These are phyloP conservation scores for Oithona nana DNA, from an alignment of 2,888 invertebrate genomes.

Conservation along the genomic window DNA sequence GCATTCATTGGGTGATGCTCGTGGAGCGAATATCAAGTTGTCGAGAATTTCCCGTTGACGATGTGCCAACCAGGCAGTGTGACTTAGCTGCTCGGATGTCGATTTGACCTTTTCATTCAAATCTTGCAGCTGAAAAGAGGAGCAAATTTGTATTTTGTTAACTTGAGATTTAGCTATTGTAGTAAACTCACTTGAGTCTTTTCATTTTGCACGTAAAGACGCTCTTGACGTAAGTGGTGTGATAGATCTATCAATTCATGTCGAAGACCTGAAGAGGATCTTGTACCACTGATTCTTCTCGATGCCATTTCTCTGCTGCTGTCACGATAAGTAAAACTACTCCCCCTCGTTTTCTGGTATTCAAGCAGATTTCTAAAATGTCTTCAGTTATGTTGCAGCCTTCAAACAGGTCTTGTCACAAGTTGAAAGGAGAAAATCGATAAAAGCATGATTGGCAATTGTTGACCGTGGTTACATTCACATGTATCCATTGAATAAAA, in stretches of 20 bases:
- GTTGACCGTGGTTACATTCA: too few species aligned
- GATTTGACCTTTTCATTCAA: constrained; percentile 46
- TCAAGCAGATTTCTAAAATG: too few species aligned
- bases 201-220: constrained; percentile 67
- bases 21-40: constrained; percentile 47
- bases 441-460: too few species aligned
- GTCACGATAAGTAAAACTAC: too few species aligned
- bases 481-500: too few species aligned
- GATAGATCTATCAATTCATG: constrained; percentile 41
- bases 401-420: too few species aligned
- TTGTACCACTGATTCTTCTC: neutral
- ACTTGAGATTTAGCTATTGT: neutral
- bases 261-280: neutral
- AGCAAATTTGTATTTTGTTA: neutral
- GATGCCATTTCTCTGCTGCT: neutral
- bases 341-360: neutral
- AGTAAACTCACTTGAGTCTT: constrained; percentile 37
- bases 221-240: constrained; percentile 55
- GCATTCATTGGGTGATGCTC: constrained; percentile 34
- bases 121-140: constrained; percentile 36
- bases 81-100: constrained; percentile 40
- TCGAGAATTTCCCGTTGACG: constrained; percentile 66
- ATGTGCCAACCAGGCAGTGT: constrained; percentile 67
- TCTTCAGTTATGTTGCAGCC: too few species aligned
- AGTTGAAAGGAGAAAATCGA: too few species aligned